These are phyloP conservation scores for Phaethornis superciliosus DNA, from an alignment of 2,113 vertebrate genomes.

Conservation along the genomic window DNA sequence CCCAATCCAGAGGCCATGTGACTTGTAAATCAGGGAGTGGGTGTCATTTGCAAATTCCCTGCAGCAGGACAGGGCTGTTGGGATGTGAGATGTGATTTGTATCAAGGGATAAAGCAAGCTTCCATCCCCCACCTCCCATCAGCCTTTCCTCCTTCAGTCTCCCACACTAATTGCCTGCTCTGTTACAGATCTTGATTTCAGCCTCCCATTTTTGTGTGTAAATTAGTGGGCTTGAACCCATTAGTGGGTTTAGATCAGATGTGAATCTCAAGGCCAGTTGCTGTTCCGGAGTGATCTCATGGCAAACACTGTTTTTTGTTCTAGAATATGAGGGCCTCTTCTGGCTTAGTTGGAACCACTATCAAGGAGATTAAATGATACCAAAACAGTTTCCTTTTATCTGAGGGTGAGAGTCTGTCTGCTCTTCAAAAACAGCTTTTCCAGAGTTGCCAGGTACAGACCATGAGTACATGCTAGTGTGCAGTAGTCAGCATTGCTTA, in stretches of 20 bases:
- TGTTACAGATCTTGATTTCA: slow-evolving; percentile 10
- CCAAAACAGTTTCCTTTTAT: background rate
- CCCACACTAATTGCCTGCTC: background rate
- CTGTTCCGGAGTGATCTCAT: background rate
- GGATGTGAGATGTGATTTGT: background rate
- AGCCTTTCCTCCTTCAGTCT: background rate
- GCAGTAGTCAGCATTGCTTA: background rate
- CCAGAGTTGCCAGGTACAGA: background rate
- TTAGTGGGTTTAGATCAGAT: background rate
- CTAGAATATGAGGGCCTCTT: background rate
- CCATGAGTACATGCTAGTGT: background rate
- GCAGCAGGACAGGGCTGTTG: slow-evolving; percentile 27
- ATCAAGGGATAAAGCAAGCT: background rate
- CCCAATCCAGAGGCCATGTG: slow-evolving; percentile 17
- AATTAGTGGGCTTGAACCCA: background rate
- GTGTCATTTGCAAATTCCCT: slow-evolving; percentile 47
- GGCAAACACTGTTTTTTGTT: background rate
- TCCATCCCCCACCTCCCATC: background rate
- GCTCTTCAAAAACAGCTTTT: slow-evolving; percentile 13
- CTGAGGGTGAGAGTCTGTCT: background rate
- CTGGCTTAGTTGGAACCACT: background rate
- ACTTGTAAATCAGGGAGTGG: slow-evolving; percentile 60
- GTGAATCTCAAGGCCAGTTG: background rate
- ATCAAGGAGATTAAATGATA: background rate
- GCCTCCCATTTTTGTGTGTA: background rate